phyloP scores from a whole-genome alignment of 2,113 vertebrate species.

The Meles meles region DNA sequence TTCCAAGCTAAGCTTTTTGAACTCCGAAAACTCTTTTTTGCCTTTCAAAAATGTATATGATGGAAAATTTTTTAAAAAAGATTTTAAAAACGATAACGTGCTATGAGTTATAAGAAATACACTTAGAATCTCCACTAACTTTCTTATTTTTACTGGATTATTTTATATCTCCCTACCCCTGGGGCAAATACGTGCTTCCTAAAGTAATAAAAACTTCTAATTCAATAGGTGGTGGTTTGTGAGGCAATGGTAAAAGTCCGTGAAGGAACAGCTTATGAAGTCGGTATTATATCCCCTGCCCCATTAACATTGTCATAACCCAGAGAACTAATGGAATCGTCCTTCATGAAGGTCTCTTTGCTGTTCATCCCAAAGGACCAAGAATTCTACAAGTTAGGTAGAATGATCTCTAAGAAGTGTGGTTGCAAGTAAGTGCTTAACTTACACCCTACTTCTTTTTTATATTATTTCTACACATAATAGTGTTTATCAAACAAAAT shows the following conservation, averaged over 20 bases:
- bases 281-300: neutral
- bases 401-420: neutral
- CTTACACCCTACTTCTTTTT: neutral
- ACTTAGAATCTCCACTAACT: neutral
- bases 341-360: neutral
- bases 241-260: neutral
- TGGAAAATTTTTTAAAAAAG: neutral
- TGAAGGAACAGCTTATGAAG: neutral
- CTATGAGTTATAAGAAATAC: neutral
- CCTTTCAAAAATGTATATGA: neutral
- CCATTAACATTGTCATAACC: neutral
- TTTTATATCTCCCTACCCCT: neutral
- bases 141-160: neutral
- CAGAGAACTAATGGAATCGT: neutral
- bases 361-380: neutral
- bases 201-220: neutral
- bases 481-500: neutral
- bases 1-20: neutral
- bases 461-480: neutral
- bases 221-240: neutral
- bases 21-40: neutral
- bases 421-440: neutral
- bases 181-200: neutral
- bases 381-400: neutral
- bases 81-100: neutral